Conservation (phyloP, 2,113 vertebrate genomes). For the Cranoglanis bouderius region DNA sequence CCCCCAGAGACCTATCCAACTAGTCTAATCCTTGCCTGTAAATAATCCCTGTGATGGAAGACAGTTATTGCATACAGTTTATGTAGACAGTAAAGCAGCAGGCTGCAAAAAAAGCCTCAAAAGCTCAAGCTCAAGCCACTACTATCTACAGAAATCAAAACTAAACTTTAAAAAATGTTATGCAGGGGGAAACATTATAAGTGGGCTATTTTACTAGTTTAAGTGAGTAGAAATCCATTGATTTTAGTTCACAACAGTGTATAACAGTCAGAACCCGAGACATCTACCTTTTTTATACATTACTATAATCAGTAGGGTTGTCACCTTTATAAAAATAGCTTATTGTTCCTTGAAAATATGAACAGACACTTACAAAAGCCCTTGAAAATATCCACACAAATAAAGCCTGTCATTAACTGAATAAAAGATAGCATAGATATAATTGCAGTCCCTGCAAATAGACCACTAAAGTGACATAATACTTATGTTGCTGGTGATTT, state of each 20-base stretch:
- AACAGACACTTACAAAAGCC: too few relatives aligned
- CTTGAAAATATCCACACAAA: too few relatives aligned
- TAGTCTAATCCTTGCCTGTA: constrained; percentile 68
- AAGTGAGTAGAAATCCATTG: neutral
- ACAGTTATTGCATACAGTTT: constrained; percentile 73
- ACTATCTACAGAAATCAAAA: constrained; percentile 35
- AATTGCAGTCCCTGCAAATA: too few relatives aligned
- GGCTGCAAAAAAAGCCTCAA: constrained; percentile 25
- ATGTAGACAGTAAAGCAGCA: constrained; percentile 63
- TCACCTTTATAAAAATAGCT: too few relatives aligned
- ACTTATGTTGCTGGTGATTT: too few relatives aligned
- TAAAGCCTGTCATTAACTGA: too few relatives aligned
- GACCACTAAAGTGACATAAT: too few relatives aligned
- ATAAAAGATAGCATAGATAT: too few relatives aligned
- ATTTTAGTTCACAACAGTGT: neutral
- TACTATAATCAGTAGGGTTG: neutral
- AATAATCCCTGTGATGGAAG: constrained; percentile 69
- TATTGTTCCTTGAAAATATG: too few relatives aligned
- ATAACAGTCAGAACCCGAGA: neutral
- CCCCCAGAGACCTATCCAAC: constrained; percentile 59
- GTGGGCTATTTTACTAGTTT: neutral
- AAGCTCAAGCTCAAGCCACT: constrained; percentile 4
- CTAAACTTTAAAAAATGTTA: neutral
- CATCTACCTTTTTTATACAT: too few relatives aligned
- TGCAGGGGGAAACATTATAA: neutral